A percentile compares a stretch with the other conserved stretches of the same genome.
Conservation (phyloP, 2,113 vertebrate genomes). For the Sciurus niger region DNA sequence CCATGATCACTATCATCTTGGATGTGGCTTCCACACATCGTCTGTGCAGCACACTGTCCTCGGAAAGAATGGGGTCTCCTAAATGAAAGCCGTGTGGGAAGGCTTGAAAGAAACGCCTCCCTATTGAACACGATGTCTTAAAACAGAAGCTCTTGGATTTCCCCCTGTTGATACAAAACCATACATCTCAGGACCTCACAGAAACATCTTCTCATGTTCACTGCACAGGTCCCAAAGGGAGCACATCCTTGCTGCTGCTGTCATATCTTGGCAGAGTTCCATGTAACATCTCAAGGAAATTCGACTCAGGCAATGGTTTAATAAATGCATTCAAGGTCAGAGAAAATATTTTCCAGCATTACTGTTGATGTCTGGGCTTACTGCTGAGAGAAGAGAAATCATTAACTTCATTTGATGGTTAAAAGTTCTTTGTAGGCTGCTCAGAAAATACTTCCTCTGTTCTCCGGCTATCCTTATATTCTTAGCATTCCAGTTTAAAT, state of each 20-base stretch:
- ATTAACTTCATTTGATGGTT: constrained; percentile 16
- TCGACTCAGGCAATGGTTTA: constrained; percentile 26
- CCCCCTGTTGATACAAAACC: constrained; percentile 59
- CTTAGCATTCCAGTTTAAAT: neutral
- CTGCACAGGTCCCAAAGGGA: neutral
- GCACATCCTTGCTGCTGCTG: neutral
- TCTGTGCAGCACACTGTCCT: constrained; percentile 64
- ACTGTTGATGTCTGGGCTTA: constrained; percentile 29
- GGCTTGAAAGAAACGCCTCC: constrained; percentile 59
- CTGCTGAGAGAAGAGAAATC: constrained; percentile 1
- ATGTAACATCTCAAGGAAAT: constrained; percentile 56
- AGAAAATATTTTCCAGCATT: constrained; percentile 55
- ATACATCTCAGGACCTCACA: constrained; percentile 61
- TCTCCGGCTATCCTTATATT: neutral
- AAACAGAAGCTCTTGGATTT: constrained; percentile 71
- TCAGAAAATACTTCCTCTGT: constrained; percentile 16
- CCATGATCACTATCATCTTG: constrained; percentile 67
- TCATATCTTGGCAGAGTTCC: constrained; percentile 41
- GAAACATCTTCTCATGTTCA: constrained; percentile 37
- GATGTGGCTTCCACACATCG: constrained; percentile 74
- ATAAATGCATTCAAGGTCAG: constrained; percentile 50
- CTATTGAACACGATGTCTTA: constrained; percentile 57
- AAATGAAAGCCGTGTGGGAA: constrained; percentile 75
- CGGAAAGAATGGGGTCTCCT: neutral
- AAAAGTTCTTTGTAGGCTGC: neutral